Base-by-base conservation (phyloP, 1,140 invertebrate genomes). In the Pseudomyrmex cubaensis region DNA sequence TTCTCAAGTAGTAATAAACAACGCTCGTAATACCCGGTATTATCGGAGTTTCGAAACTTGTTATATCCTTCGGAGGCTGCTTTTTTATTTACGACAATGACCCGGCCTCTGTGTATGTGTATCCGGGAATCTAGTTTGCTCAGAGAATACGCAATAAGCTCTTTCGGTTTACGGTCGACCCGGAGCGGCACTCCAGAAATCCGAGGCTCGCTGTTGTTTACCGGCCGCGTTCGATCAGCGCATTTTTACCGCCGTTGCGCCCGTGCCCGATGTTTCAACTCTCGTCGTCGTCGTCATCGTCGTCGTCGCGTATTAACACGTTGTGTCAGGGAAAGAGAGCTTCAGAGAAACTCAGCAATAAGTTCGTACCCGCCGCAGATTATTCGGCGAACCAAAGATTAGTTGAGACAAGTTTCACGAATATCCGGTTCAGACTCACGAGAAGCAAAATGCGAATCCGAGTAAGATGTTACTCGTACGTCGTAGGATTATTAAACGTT, bases 101-200 rank as follows among this genome's bases (percentile, higher is more conserved):
- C 35, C 35, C 64, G 52, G 54, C 44, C 44, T 80, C 15, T 70
- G 54, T 13, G 67, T 35, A 15, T 15, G 15, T 5, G 8, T 54
- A 12, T n/a, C 48, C 17, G 66, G 44, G 76, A 80, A 72, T 80
- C 54, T 50, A 80, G 76, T 80, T 80, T 80, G 54, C 54, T 10
- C 44, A 50, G 76, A 80, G 66, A 80, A 80, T 80, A 80, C 54
- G 8, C 64, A 80, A 80, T 80, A 80, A 80, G 76, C 76, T 78
- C 52, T 59, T 70, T 54, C 44, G 66, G 64, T 80, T 78, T 80
- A 80, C 66, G 66, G 56, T 59, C 76, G 66, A 59, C 20, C 9
- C 17, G 63, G 22, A 25, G 5, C 35, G 5, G 35, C 56, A 69
- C 13, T 80, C 2, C 15, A 61, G 44, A 72, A 80, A 80, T 80